Evolutionary conservation across 2,113 vertebrate genomes (phyloP).

Genomic region (Tragelaphus imberbis): DNA sequence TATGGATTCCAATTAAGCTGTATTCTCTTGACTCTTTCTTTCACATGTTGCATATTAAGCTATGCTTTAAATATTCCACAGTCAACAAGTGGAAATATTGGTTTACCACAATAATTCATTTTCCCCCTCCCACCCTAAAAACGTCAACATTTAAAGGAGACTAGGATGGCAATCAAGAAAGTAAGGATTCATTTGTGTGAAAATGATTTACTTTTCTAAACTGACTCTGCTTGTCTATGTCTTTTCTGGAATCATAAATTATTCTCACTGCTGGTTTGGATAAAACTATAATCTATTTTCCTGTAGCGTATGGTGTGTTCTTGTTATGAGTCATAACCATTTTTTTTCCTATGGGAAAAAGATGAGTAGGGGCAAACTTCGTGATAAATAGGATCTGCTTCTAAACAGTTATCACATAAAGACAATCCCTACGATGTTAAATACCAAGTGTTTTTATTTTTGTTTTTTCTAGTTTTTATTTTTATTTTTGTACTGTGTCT

Average conservation of each 20-base stretch:
- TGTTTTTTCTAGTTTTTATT: neutral
- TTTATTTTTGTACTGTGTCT: neutral
- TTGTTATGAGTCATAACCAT: conserved; percentile 24
- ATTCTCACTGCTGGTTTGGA: conserved; percentile 40
- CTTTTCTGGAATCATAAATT: conserved; percentile 34
- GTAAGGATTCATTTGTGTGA: neutral
- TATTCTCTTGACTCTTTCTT: conserved; percentile 18
- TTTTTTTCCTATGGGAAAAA: conserved; percentile 34
- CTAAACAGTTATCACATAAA: conserved; percentile 19
- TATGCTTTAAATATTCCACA: neutral
- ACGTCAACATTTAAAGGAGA: neutral
- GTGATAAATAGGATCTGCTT: neutral
- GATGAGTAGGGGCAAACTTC: neutral
- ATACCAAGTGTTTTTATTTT: conserved; percentile 6
- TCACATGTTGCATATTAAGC: neutral
- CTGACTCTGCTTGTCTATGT: neutral
- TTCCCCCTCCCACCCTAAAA: neutral
- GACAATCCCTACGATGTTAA: neutral
- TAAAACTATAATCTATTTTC: conserved; percentile 46
- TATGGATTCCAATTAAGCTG: neutral
- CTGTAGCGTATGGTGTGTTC: conserved; percentile 6
- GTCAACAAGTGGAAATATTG: neutral
- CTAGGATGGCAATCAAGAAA: neutral
- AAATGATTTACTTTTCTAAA: conserved; percentile 48
- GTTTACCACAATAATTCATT: neutral